Conservation (phyloP, 2,113 vertebrate genomes). For the Crotalus helleri region DNA sequence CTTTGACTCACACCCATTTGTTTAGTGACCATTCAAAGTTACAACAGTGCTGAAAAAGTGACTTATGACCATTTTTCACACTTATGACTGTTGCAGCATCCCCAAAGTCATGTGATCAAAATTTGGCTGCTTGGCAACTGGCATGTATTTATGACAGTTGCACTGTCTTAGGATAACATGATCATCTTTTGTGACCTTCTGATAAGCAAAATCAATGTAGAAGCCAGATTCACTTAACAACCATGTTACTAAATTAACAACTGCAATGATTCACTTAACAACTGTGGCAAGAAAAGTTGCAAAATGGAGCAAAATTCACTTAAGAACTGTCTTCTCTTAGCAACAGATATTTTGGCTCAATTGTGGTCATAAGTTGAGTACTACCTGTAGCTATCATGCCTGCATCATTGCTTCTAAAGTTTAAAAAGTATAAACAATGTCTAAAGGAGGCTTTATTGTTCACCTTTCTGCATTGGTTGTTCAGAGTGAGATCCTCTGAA, state of each 20-base stretch:
- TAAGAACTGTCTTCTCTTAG: background rate
- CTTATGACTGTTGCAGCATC: no score
- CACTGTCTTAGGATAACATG: no score
- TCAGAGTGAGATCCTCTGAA: background rate
- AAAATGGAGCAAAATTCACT: background rate
- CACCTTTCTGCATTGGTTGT: background rate
- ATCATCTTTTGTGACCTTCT: no score
- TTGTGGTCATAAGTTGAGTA: background rate
- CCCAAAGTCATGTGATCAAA: no score
- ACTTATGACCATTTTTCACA: no score
- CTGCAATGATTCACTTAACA: background rate
- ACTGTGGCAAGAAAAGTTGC: background rate
- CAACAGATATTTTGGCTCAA: background rate
- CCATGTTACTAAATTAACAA: background rate
- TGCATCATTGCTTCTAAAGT: background rate
- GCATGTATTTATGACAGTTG: no score
- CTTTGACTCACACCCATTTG: no score
- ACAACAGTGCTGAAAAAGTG: no score
- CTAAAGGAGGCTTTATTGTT: background rate
- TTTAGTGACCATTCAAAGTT: no score
- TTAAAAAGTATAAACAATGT: background rate
- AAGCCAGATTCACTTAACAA: no score
- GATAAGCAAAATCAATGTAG: no score
- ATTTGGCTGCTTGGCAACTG: no score
- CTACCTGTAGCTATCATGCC: background rate